Conservation (phyloP, 2,888 invertebrate genomes). For the Chaetoderma sp. region DNA sequence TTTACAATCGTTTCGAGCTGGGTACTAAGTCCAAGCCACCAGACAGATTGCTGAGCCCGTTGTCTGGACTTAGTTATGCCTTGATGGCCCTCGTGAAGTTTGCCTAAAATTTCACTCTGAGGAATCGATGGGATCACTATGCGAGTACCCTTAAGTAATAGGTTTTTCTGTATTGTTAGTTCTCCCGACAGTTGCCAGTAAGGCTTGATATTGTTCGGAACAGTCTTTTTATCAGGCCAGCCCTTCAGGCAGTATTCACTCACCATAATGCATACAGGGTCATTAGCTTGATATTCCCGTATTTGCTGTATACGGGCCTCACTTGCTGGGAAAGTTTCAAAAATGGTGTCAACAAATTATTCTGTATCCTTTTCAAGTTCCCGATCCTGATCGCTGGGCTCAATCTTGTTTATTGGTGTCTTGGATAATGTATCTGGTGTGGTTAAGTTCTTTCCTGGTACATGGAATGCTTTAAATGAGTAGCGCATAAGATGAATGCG, state of each 20-base stretch:
- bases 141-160: conserved; percentile 6
- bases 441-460: neutral
- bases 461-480: neutral
- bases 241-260: neutral
- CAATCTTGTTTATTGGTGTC: neutral
- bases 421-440: neutral
- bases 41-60: neutral
- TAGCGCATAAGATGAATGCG: conserved; percentile 17
- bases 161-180: conserved; percentile 1
- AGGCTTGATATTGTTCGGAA: neutral
- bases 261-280: neutral
- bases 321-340: conserved; percentile 13
- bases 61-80: neutral
- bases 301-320: conserved; percentile 13
- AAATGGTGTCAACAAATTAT: conserved; percentile 12
- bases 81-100: conserved; percentile 6
- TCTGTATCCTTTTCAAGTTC: conserved; percentile 16
- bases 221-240: conserved; percentile 29
- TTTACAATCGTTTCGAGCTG: neutral
- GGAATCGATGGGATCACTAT: neutral
- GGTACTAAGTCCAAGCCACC: neutral
- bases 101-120: neutral
- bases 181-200: conserved; percentile 1
- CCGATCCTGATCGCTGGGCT: neutral
- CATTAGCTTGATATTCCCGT: neutral